Base-by-base conservation (phyloP, 2,888 invertebrate genomes). In the Agriotes lineatus region DNA sequence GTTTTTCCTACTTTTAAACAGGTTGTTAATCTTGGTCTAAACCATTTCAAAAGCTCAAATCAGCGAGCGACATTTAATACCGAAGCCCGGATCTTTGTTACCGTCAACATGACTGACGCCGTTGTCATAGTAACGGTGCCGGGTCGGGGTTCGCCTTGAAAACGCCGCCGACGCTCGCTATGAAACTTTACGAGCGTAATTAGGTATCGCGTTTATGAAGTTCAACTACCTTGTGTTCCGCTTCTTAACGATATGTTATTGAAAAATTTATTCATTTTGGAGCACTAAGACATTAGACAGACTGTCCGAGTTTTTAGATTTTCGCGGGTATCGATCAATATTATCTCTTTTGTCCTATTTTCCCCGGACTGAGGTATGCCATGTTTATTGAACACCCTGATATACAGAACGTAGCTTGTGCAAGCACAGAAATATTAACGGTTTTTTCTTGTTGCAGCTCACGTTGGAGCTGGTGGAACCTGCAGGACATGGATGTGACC, bases 401-500 rank as follows among this genome's bases (percentile, higher is more conserved):
- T n/a, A n/a, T n/a, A n/a, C n/a, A n/a, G n/a, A n/a, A n/a, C n/a
- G n/a, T n/a, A n/a, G n/a, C n/a, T n/a, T n/a, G 9, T 30, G 4
- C 35, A 35, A 35, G 1, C 2, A 16, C 9, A 9, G 16, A 16
- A 44, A 44, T 10, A 16, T 2, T 18, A 44, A 44, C 19, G 19
- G 10, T 22, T 48, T 0, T 66, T 52, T 56, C 57, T 66, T 66
- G 58, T 70, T 70, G 25, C 62, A 70, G 70, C 62, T 63, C 70
- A 52, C 10, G 33, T 56, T 69, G 50, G 65, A 66, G 69, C 69
- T 57, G 69, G 61, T 69, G 65, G 52, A 64, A 76, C 81, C 82
- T 82, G 82, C 83, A 85, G 87, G 90, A 88, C 87, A 92, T 92
- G 92, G 92, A 92, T 88, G 90, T 89, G 85, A 88, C 89, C 86